Percentiles rank a stretch among this genome's conserved stretches.
These are phyloP conservation scores for Ursus arctos DNA, from an alignment of 2,113 vertebrate species.

Conservation along the genomic window DNA sequence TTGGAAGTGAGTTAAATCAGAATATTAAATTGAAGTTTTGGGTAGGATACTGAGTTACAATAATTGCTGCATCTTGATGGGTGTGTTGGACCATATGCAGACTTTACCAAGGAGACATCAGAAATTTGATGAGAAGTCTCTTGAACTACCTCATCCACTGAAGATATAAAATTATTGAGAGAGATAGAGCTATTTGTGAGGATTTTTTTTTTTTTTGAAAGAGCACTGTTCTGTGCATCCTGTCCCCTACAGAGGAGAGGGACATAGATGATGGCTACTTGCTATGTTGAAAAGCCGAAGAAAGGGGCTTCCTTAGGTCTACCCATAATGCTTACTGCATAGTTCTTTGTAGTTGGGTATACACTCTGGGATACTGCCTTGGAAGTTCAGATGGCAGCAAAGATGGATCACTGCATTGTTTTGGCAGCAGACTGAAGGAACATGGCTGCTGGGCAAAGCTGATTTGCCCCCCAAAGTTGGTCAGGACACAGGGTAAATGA, in stretches of 20 bases:
- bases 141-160: neutral
- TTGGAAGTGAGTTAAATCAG: conserved; percentile 6
- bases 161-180: neutral
- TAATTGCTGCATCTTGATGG: neutral
- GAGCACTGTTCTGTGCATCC: neutral
- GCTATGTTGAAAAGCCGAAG: neutral
- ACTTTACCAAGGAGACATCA: neutral
- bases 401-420: neutral
- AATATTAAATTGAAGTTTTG: conserved; percentile 51
- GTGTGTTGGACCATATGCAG: neutral
- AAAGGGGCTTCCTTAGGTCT: neutral
- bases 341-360: neutral
- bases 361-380: neutral
- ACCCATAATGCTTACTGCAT: neutral
- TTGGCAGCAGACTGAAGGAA: neutral
- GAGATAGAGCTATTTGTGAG: neutral
- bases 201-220: neutral
- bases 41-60: neutral
- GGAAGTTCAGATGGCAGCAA: neutral
- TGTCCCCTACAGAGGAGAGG: neutral
- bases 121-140: neutral
- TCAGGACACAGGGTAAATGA: neutral
- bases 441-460: neutral
- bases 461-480: neutral
- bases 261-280: neutral